Percentiles rank a stretch among this genome's conserved stretches.
Conservation (phyloP, 2,797 vertebrate species). For the Myripristis murdjan region DNA sequence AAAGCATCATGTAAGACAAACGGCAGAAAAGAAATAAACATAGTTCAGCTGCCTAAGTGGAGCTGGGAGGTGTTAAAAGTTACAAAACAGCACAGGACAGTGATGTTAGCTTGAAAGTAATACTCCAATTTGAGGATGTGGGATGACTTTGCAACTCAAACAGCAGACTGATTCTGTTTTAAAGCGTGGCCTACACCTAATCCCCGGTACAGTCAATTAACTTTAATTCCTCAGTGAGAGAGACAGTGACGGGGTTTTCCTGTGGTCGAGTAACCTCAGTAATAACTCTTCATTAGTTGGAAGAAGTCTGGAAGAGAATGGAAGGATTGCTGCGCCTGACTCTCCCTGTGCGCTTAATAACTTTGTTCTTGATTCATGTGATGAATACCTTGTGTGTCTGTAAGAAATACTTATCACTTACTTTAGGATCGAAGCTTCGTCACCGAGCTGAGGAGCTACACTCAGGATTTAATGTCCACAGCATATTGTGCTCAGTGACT, state of each 20-base stretch:
- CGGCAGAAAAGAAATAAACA: neutral
- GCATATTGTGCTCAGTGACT: slow-evolving; percentile 20
- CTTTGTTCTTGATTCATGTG: slow-evolving; percentile 37
- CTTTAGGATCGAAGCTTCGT: slow-evolving; percentile 38
- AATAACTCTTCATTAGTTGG: slow-evolving; percentile 78
- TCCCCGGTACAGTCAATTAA: slow-evolving; percentile 74
- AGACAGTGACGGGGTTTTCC: slow-evolving; percentile 64
- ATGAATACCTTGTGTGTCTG: slow-evolving; percentile 44
- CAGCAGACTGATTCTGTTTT: slow-evolving; percentile 52
- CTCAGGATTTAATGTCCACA: slow-evolving; percentile 24
- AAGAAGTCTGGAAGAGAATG: slow-evolving; percentile 54
- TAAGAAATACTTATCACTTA: slow-evolving; percentile 58
- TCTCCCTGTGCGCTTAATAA: slow-evolving; percentile 48
- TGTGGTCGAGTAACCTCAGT: slow-evolving; percentile 68
- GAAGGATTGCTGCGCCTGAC: slow-evolving; percentile 51
- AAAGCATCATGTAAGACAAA: slow-evolving; percentile 27
- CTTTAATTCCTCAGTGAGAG: slow-evolving; percentile 62
- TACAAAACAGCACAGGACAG: slow-evolving; percentile 10
- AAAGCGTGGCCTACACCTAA: slow-evolving; percentile 58
- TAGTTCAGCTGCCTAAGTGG: neutral
- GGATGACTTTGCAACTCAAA: slow-evolving; percentile 50
- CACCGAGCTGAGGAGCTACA: slow-evolving; percentile 28
- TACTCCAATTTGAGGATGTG: slow-evolving; percentile 43
- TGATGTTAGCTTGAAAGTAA: slow-evolving; percentile 34
- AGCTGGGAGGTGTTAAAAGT: slow-evolving; percentile 9